phyloP scores from a whole-genome alignment of 2,113 vertebrate genomes.

The Epinephelus cyanopodus region DNA sequence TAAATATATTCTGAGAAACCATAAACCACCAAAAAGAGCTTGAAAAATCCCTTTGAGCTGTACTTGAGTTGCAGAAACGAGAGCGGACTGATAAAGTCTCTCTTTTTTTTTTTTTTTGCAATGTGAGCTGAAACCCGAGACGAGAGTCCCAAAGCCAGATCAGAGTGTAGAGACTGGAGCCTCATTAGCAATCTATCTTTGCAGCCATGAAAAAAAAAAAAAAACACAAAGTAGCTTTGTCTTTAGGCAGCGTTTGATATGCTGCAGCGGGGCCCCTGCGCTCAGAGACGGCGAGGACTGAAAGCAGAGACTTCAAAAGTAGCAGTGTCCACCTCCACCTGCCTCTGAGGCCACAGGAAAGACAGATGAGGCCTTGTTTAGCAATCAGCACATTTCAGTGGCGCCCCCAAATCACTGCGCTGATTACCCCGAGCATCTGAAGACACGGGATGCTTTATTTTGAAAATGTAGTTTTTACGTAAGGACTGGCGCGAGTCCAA shows the following conservation, averaged over 20 bases:
- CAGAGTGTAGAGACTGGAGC: constrained; percentile 48
- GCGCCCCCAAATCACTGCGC: background rate
- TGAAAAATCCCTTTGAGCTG: constrained; percentile 36
- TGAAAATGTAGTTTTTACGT: background rate
- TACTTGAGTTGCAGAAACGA: constrained; percentile 35
- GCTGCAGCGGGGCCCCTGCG: constrained; percentile 54
- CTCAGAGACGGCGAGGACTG: constrained; percentile 52
- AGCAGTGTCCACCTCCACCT: constrained; percentile 70
- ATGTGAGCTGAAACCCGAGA: constrained; percentile 62
- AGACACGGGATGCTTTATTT: background rate
- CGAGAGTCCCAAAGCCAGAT: constrained; percentile 57
- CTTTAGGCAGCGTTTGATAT: constrained; percentile 66
- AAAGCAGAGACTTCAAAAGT: constrained; percentile 72
- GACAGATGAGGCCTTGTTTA: constrained; percentile 63
- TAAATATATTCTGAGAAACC: constrained; percentile 35
- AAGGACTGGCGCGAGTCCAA: background rate
- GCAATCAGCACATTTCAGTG: background rate
- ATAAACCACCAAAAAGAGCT: constrained; percentile 22
- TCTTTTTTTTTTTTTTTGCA: constrained; percentile 19
- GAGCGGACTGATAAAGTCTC: constrained; percentile 48
- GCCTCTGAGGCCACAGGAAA: constrained; percentile 16
- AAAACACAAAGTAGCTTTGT: constrained; percentile 75
- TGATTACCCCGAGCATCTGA: background rate
- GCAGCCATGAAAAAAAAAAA: constrained; percentile 24
- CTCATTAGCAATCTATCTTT: constrained; percentile 74